Percentiles rank a stretch among this genome's conserved stretches.
phyloP scores from a whole-genome alignment of 2,888 invertebrate species.

The Acanthosepion pharaonis region DNA sequence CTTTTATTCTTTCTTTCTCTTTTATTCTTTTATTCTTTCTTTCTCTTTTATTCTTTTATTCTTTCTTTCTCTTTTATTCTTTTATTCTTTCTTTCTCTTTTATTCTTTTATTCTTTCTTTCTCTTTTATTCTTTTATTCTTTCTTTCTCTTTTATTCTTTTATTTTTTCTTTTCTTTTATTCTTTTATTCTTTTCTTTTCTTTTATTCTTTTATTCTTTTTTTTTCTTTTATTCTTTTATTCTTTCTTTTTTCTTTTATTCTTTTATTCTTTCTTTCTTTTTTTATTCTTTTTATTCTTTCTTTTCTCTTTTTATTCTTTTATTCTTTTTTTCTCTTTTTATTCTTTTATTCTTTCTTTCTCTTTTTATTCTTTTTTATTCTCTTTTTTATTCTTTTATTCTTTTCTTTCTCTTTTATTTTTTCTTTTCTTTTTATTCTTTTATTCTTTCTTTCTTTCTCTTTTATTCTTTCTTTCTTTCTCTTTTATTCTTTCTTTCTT shows the following conservation, averaged over 20 bases:
- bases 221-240: background rate
- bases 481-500: too few relatives aligned
- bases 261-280: background rate
- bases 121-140: too few relatives aligned
- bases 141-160: background rate
- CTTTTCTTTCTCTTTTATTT: background rate
- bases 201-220: background rate
- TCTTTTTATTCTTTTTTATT: background rate
- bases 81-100: too few relatives aligned
- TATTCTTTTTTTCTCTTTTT: background rate
- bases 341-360: background rate
- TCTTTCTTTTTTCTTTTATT: background rate
- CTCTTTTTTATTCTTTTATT: background rate
- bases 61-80: too few relatives aligned
- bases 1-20: too few relatives aligned
- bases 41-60: too few relatives aligned
- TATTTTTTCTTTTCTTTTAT: background rate
- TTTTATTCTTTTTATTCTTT: too few relatives aligned
- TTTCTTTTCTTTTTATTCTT: background rate
- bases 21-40: too few relatives aligned
- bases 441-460: rapidly evolving
- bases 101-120: too few relatives aligned
- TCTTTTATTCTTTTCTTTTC: background rate
- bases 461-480: background rate
- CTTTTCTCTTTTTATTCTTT: too few relatives aligned